Evolutionary conservation across 2,113 vertebrate species (phyloP).

Genomic region (human): DNA sequence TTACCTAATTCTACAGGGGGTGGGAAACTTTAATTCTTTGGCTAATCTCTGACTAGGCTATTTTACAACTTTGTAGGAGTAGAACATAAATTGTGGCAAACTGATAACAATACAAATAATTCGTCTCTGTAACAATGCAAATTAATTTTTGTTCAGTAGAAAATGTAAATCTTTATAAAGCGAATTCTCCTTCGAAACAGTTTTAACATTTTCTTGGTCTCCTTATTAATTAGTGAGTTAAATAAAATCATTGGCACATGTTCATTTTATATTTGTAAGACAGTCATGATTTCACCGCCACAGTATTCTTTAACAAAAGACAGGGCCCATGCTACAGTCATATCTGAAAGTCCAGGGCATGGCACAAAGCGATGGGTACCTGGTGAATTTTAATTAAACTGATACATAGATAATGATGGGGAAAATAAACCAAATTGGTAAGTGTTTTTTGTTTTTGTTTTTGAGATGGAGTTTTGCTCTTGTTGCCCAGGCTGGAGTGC

Average conservation of each 20-base stretch:
- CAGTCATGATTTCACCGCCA: neutral
- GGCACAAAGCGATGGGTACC: neutral
- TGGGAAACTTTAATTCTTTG: neutral
- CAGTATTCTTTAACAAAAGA: neutral
- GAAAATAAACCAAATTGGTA: neutral
- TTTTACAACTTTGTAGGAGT: neutral
- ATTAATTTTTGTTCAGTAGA: neutral
- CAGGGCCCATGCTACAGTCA: neutral
- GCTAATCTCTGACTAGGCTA: neutral
- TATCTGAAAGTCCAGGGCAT: neutral
- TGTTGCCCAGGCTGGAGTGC: no score
- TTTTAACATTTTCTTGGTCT: neutral
- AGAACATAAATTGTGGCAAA: neutral
- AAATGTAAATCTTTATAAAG: neutral
- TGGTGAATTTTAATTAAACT: neutral
- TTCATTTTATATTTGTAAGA: neutral
- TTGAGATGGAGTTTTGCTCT: neutral
- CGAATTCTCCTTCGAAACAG: conserved; percentile 11
- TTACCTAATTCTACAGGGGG: neutral
- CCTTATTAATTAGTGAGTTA: neutral
- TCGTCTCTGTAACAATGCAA: neutral
- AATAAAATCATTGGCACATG: neutral
- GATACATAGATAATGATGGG: neutral
- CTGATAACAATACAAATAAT: neutral
- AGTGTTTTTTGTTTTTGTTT: neutral